phyloP scores from a whole-genome alignment of 2,113 vertebrate species.

The Cyphomyrus discorhynchus region DNA sequence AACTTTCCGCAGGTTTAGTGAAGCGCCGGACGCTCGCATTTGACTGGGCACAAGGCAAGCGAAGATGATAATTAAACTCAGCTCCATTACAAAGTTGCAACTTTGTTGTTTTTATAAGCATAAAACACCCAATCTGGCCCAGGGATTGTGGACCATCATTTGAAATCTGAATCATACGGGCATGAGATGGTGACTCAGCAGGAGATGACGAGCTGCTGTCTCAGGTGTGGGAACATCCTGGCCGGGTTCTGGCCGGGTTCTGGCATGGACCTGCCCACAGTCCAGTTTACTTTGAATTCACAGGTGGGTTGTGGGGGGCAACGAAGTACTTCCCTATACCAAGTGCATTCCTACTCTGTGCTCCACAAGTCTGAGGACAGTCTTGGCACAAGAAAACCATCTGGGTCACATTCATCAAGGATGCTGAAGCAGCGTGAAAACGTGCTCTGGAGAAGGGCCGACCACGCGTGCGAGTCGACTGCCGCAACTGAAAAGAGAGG shows the following conservation, averaged over 20 bases:
- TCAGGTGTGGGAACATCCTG: neutral
- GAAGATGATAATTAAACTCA: neutral
- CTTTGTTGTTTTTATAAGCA: neutral
- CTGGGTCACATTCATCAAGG: neutral
- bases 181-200: neutral
- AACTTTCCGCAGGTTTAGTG: slow-evolving; percentile 81
- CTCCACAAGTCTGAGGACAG: neutral
- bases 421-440: neutral
- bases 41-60: slow-evolving; percentile 45
- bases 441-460: neutral
- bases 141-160: neutral
- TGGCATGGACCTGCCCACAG: neutral
- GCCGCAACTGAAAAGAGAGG: neutral
- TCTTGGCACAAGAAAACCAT: neutral
- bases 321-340: neutral
- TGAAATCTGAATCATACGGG: neutral
- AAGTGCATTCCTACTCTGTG: neutral
- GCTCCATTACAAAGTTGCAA: neutral
- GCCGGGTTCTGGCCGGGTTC: neutral
- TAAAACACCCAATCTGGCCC: neutral
- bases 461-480: neutral
- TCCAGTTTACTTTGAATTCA: neutral
- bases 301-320: neutral
- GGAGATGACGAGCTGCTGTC: neutral
- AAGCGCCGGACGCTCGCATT: slow-evolving; percentile 80